These are phyloP conservation scores for Eumerus sabulonum DNA, from an alignment of 2,888 invertebrate genomes.

Conservation along the genomic window DNA sequence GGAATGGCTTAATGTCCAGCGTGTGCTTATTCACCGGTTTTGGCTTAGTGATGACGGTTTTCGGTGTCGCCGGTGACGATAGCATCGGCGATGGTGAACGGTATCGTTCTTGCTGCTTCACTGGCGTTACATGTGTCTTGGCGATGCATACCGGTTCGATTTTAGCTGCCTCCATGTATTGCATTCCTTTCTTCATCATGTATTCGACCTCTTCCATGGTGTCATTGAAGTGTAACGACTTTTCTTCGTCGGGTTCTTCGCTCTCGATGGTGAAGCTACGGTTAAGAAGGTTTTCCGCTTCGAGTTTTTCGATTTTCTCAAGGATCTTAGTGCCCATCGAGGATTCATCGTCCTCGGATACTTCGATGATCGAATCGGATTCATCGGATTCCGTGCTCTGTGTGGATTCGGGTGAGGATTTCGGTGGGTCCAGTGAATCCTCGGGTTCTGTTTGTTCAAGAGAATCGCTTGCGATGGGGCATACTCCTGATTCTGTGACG, in stretches of 20 bases:
- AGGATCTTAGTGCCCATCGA: slow-evolving; percentile 29
- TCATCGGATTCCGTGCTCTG: slow-evolving; percentile 25
- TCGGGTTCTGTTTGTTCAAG: slow-evolving; percentile 18
- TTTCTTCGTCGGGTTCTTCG: slow-evolving; percentile 45
- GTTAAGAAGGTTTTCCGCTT: slow-evolving; percentile 19
- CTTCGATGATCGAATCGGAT: slow-evolving; percentile 52
- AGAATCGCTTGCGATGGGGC: not conserved
- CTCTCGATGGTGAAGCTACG: slow-evolving; percentile 47
- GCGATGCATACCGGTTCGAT: slow-evolving; percentile 8
- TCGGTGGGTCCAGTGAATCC: slow-evolving; percentile 8
- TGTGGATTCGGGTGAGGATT: slow-evolving; percentile 30
- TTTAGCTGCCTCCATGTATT: slow-evolving; percentile 73
- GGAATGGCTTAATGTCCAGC: slow-evolving; percentile 69
- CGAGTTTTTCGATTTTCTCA: slow-evolving; percentile 26
- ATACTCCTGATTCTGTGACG: slow-evolving; percentile 20
- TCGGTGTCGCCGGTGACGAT: slow-evolving; percentile 53
- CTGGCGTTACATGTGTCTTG: slow-evolving; percentile 60
- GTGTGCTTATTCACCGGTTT: slow-evolving; percentile 41
- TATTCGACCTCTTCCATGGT: slow-evolving; percentile 79
- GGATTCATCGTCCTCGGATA: slow-evolving; percentile 69
- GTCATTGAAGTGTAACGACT: slow-evolving; percentile 77
- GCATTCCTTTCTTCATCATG: slow-evolving; percentile 77
- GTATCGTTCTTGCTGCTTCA: slow-evolving; percentile 60
- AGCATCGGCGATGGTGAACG: slow-evolving; percentile 58
- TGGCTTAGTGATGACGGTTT: slow-evolving; percentile 63